A percentile compares a stretch with the other conserved stretches of the same genome.
Evolutionary conservation across 2,113 vertebrate genomes (phyloP).

Genomic region (Nibea coibor): DNA sequence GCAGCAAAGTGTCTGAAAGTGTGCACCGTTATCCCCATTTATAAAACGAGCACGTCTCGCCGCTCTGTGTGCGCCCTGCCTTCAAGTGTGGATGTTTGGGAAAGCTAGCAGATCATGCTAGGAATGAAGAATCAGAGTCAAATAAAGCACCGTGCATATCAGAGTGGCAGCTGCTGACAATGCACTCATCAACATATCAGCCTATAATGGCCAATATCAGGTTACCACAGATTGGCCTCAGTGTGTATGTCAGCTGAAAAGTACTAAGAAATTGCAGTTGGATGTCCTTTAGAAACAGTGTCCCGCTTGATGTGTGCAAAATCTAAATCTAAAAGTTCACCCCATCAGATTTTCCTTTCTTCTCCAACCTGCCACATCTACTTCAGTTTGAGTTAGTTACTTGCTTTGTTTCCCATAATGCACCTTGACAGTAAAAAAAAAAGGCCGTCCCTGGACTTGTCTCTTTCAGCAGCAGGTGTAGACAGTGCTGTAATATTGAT

Average conservation of each 20-base stretch:
- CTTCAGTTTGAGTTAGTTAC: background rate
- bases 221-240: background rate
- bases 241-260: too few species aligned
- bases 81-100: background rate
- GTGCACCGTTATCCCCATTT: too few species aligned
- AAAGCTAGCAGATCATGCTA: background rate
- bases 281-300: too few species aligned
- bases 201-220: background rate
- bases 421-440: background rate
- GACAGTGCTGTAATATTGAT: background rate
- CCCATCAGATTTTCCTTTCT: slow-evolving; percentile 2
- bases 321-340: background rate
- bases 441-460: background rate
- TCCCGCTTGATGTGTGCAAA: too few species aligned
- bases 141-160: background rate
- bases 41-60: too few species aligned
- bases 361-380: background rate
- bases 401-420: slow-evolving; percentile 11
- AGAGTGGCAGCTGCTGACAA: background rate
- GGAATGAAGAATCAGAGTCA: background rate
- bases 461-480: background rate
- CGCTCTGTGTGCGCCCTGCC: background rate
- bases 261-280: too few species aligned
- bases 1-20: too few species aligned
- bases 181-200: background rate